Percentiles rank a stretch among this genome's conserved stretches.
Conservation (phyloP, 2,888 invertebrate species). For the Patella caerulea region DNA sequence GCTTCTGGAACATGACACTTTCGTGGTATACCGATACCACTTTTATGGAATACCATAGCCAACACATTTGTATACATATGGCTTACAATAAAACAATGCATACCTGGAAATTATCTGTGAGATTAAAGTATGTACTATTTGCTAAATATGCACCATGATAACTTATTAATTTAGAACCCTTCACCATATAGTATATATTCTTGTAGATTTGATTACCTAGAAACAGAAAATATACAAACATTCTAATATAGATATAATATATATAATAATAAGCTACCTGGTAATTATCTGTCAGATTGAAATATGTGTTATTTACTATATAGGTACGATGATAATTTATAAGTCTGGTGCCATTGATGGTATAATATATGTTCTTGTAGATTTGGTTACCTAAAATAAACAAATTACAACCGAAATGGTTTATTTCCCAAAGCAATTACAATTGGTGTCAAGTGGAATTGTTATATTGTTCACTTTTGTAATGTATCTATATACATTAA, state of each 20-base stretch:
- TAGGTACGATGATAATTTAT: slow-evolving; percentile 12
- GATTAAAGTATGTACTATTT: slow-evolving; percentile 23
- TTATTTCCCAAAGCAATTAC: no score
- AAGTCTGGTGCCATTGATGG: not conserved
- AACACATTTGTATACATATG: not conserved
- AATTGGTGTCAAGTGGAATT: no score
- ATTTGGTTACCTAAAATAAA: slow-evolving; percentile 27
- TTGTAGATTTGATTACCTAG: slow-evolving; percentile 29
- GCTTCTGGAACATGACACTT: no score
- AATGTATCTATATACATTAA: no score
- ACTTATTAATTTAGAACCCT: not conserved
- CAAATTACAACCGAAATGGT: not conserved
- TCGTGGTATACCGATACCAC: no score
- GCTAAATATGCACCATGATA: slow-evolving; percentile 12
- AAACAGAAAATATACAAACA: no score
- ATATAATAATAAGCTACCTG: slow-evolving; percentile 8
- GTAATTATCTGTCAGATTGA: slow-evolving; percentile 25
- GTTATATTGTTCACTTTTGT: no score
- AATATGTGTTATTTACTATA: slow-evolving; percentile 21
- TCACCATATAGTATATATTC: slow-evolving; percentile 22
- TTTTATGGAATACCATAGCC: no score
- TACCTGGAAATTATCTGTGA: slow-evolving; percentile 25
- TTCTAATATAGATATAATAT: no score
- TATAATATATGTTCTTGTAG: slow-evolving; percentile 28
- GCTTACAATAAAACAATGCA: slow-evolving; percentile 5